These are phyloP conservation scores for Spisula subtruncata DNA, from an alignment of 2,888 invertebrate genomes.

Conservation along the genomic window DNA sequence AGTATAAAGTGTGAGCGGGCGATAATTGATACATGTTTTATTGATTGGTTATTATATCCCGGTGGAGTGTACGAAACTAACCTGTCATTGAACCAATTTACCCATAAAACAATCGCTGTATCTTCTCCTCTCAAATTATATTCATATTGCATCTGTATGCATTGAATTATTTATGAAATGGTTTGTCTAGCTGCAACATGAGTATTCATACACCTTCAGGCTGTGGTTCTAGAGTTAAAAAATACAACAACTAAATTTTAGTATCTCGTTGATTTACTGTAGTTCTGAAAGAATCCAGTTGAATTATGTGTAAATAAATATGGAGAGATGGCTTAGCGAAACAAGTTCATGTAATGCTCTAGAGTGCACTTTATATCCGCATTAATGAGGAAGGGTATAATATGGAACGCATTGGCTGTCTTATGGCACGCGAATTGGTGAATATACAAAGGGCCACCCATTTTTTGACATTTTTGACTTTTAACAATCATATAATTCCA, in stretches of 20 bases:
- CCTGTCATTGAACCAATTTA: neutral
- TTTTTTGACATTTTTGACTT: too few relatives aligned
- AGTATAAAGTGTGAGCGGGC: neutral
- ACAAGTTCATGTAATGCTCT: too few relatives aligned
- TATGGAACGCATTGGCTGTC: too few relatives aligned
- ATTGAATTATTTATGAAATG: constrained; percentile 21
- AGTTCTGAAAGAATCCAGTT: too few relatives aligned
- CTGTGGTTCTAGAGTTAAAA: neutral
- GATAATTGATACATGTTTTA: neutral
- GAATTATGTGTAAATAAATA: too few relatives aligned
- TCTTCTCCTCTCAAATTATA: neutral
- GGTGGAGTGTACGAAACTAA: neutral
- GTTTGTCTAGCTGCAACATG: neutral
- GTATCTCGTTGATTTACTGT: neutral
- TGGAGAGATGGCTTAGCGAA: too few relatives aligned
- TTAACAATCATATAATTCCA: too few relatives aligned
- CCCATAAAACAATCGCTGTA: neutral
- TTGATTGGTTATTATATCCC: constrained; percentile 6
- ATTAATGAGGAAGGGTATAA: too few relatives aligned
- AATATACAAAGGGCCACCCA: too few relatives aligned
- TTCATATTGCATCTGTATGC: constrained; percentile 5
- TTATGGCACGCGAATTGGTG: too few relatives aligned
- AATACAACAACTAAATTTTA: neutral
- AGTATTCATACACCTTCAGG: neutral
- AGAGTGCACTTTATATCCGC: too few relatives aligned